A percentile compares a stretch with the other conserved stretches of the same genome.
Evolutionary conservation across 2,113 vertebrate genomes (phyloP).

Genomic region (Otis tarda): DNA sequence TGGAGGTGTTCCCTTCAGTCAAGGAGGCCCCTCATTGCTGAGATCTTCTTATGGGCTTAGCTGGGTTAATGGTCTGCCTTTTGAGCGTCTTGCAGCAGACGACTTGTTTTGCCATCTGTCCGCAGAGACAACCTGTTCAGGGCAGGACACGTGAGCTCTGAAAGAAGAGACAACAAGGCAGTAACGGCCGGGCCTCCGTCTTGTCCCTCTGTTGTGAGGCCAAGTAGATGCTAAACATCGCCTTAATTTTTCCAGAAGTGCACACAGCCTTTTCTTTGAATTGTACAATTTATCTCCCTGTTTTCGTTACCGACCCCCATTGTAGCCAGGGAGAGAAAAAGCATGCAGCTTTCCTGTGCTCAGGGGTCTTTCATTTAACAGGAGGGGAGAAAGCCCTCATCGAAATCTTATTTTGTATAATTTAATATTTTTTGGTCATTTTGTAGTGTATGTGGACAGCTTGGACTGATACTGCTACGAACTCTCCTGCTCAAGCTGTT

Average conservation of each 20-base stretch:
- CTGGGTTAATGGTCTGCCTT: not conserved
- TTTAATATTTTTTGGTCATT: not conserved
- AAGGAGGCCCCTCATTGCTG: not conserved
- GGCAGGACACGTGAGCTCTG: not conserved
- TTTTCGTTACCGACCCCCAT: not conserved
- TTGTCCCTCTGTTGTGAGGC: not conserved
- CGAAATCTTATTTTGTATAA: not conserved
- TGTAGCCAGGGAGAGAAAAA: not conserved
- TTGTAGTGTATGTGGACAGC: not conserved
- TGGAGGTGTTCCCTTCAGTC: not conserved
- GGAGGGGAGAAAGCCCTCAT: not conserved
- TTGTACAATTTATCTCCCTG: not conserved
- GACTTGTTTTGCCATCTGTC: conserved; percentile 45
- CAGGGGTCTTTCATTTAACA: not conserved
- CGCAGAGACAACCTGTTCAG: not conserved
- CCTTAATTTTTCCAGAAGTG: not conserved
- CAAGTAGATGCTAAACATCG: not conserved
- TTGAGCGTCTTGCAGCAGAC: not conserved
- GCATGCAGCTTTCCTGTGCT: not conserved
- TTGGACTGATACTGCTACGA: not conserved
- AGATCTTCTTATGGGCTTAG: conserved; percentile 37
- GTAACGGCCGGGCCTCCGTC: fast-evolving
- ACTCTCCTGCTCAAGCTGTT: not conserved
- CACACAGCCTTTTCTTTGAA: not conserved
- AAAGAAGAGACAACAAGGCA: not conserved